phyloP scores from a whole-genome alignment of 2,113 vertebrate genomes.

The Hypocryptadius cinnamomeus region DNA sequence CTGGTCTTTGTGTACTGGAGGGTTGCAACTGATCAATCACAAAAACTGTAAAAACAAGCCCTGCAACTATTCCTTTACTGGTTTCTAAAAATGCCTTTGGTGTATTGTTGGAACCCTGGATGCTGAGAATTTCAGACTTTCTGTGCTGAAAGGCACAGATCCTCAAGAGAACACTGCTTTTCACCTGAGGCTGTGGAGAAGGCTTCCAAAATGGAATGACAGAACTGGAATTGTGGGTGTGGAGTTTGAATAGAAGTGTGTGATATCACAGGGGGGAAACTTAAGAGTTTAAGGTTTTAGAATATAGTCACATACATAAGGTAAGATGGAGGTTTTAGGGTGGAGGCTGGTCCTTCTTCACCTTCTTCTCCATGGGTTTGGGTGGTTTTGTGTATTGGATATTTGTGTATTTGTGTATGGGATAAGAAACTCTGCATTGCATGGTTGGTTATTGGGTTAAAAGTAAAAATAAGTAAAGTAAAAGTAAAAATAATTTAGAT shows the following conservation, averaged over 20 bases:
- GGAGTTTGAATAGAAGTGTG: background rate
- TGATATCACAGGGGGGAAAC: background rate
- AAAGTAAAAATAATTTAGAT: background rate
- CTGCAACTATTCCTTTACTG: background rate
- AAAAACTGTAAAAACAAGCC: background rate
- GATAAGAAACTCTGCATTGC: background rate
- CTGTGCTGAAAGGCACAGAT: background rate
- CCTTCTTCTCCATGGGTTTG: background rate
- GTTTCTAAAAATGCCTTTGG: background rate
- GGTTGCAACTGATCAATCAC: background rate
- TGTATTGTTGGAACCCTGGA: background rate
- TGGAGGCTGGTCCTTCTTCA: background rate
- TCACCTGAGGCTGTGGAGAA: background rate
- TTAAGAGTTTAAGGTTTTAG: background rate
- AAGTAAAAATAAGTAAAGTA: background rate
- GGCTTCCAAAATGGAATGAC: background rate
- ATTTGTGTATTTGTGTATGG: background rate
- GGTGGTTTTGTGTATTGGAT: background rate
- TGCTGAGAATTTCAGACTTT: background rate
- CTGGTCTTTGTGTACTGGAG: background rate
- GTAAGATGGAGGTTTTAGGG: background rate
- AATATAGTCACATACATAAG: background rate
- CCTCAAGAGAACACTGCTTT: background rate
- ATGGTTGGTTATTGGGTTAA: background rate
- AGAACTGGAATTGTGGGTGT: background rate